Percentiles rank a stretch among this genome's conserved stretches.
These are phyloP conservation scores for Hafferia zeledoni DNA, from an alignment of 2,797 vertebrate species.

Conservation along the genomic window DNA sequence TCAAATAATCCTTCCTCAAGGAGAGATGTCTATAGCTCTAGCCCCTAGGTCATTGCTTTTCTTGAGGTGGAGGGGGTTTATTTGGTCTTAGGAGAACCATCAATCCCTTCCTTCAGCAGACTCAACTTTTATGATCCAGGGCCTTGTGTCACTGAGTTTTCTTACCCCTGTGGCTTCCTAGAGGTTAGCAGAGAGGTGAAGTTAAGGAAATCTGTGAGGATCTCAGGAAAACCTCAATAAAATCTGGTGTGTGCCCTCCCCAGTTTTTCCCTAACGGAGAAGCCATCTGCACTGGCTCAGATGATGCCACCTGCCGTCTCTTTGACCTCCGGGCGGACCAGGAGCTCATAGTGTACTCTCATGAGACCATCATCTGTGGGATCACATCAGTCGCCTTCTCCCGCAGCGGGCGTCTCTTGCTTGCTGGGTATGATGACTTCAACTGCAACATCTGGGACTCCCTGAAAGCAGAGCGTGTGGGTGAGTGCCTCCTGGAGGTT, in stretches of 20 bases:
- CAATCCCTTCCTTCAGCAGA: neutral
- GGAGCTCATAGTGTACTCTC: slow-evolving; percentile 92
- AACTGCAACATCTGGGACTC: slow-evolving; percentile 98
- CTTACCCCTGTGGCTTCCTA: fast-evolving
- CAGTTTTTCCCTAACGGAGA: slow-evolving; percentile 98
- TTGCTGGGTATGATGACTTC: slow-evolving; percentile 96
- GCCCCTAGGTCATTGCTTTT: neutral
- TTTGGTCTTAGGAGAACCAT: neutral
- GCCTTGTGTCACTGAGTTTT: neutral
- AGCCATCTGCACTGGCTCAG: slow-evolving; percentile 94
- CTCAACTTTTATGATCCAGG: neutral
- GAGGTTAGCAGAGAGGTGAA: neutral
- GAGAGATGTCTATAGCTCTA: neutral
- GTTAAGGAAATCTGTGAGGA: neutral
- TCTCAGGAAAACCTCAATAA: neutral
- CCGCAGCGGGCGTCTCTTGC: slow-evolving; percentile 88
- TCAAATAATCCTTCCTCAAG: neutral
- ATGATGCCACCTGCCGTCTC: slow-evolving; percentile 92
- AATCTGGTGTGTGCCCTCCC: neutral
- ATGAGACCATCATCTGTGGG: slow-evolving; percentile 92
- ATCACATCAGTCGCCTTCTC: slow-evolving; percentile 95
- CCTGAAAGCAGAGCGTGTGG: slow-evolving; percentile 91
- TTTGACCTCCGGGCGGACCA: slow-evolving; percentile 95
- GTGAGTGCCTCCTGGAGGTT: slow-evolving; percentile 71
- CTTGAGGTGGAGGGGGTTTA: neutral